Percentiles rank a stretch among this genome's conserved stretches.
Conservation (phyloP, 2,888 invertebrate genomes). For the Syritta pipiens region DNA sequence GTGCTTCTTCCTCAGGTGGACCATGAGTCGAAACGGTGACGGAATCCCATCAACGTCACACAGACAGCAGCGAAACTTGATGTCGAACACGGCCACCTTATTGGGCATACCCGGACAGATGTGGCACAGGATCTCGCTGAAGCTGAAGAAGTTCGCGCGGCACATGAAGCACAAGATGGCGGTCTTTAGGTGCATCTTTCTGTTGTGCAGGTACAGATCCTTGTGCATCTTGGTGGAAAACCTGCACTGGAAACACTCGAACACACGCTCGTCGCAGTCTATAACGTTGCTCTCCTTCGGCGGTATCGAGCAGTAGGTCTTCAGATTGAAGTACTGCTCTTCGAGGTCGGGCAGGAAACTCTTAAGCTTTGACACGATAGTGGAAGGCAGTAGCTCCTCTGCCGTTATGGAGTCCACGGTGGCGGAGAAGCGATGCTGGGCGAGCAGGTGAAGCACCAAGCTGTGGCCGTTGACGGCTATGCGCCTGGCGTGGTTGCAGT, state of each 20-base stretch:
- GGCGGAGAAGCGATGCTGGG: slow-evolving; percentile 89
- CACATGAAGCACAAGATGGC: slow-evolving; percentile 92
- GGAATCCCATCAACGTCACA: slow-evolving; percentile 88
- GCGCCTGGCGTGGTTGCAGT: slow-evolving; percentile 91
- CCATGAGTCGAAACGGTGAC: slow-evolving; percentile 93
- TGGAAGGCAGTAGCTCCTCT: slow-evolving; percentile 86
- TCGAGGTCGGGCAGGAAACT: slow-evolving; percentile 81
- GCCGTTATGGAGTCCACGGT: slow-evolving; percentile 88
- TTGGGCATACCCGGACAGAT: slow-evolving; percentile 88
- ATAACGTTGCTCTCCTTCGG: slow-evolving; percentile 80
- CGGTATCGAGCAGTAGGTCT: slow-evolving; percentile 83
- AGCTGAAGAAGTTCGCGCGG: slow-evolving; percentile 91
- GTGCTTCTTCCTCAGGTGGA: slow-evolving; percentile 90
- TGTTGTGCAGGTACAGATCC: slow-evolving; percentile 91
- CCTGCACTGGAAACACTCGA: slow-evolving; percentile 93
- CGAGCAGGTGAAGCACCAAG: slow-evolving; percentile 88
- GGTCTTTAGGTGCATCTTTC: slow-evolving; percentile 92
- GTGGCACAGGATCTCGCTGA: slow-evolving; percentile 92
- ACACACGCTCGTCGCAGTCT: slow-evolving; percentile 82
- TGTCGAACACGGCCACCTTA: slow-evolving; percentile 79
- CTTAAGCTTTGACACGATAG: slow-evolving; percentile 85
- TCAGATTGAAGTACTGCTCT: slow-evolving; percentile 85
- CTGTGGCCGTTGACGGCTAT: slow-evolving; percentile 92
- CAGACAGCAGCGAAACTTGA: slow-evolving; percentile 89
- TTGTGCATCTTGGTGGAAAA: slow-evolving; percentile 89